Base-by-base conservation (phyloP, 1,140 invertebrate species). In the Nixonia krombeini region DNA sequence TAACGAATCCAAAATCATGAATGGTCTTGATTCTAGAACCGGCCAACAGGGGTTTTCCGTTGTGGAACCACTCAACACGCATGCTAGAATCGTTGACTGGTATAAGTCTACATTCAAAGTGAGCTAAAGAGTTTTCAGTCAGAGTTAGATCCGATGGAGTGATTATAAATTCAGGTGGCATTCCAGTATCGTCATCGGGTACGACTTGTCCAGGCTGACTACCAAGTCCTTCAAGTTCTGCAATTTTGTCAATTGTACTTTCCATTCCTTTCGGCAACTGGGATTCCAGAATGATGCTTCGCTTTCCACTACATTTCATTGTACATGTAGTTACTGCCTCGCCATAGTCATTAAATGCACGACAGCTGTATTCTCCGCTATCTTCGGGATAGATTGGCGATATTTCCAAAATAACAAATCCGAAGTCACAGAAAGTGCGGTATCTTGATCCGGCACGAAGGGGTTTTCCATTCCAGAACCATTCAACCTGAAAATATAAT, bases 41-140 rank as follows among this genome's bases (percentile, higher is more conserved):
- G 88, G 51, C 93, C 85, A 95, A 94, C 35, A 99, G 88, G 7
- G 95, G 90, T 78, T 95, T 92, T 77, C 96, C 96, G 85, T 99
- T 97, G 79, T 95, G 92, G 85, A 95, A 98, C 97, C 97, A 99
- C 87, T 99, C 96, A 0, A 99, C 95, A 83, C 95, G 97, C 33
- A 99, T 87, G 16, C 95, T 96, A 1, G 97, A 95, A 87, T 99
- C 98, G 25, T 96, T 96, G 58, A 99, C 94, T 9, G 98, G 98
- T 72, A 97, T 97, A 9, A 99, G 88, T 31, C 96, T 90, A 68
- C 95, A 96, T 84, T 99, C 96, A 75, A 99, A 96, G 87, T 98
- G 96, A 44, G 95, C 96, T 18, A 92, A 94, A 78, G 97, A 91
- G 44, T 92, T 93, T 87, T 99, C 98, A 61, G 90, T 89, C 47